These are phyloP conservation scores for Cyanistes caeruleus DNA, from an alignment of 2,113 vertebrate genomes.

Conservation along the genomic window DNA sequence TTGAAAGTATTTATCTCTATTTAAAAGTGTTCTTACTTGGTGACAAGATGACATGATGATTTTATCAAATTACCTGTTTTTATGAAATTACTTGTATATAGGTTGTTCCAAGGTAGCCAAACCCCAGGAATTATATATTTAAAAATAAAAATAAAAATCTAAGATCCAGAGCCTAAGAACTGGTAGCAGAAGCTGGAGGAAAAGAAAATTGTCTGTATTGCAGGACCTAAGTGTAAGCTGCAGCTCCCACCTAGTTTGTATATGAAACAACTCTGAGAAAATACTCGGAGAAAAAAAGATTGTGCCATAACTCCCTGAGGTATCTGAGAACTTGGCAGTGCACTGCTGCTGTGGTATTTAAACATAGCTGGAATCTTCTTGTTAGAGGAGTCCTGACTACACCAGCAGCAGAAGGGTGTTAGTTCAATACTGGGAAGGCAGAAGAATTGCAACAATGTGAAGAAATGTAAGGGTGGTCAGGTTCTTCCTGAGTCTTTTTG, in stretches of 20 bases:
- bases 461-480: background rate
- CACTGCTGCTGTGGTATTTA: rapidly evolving
- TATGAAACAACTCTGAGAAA: background rate
- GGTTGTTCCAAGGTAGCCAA: background rate
- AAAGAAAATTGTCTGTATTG: background rate
- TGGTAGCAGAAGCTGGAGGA: background rate
- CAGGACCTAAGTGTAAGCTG: background rate
- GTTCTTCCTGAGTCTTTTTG: background rate
- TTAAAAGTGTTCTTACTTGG: background rate
- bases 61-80: background rate
- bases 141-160: background rate
- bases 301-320: background rate
- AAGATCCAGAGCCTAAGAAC: background rate
- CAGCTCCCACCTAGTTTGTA: background rate
- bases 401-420: background rate
- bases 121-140: background rate
- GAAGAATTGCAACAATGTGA: background rate
- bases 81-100: background rate
- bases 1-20: background rate
- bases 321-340: background rate
- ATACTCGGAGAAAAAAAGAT: background rate
- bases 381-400: background rate
- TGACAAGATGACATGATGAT: background rate
- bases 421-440: background rate
- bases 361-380: background rate